These are phyloP conservation scores for Schrankia costaestrigalis DNA, from an alignment of 2,888 invertebrate genomes.

Conservation along the genomic window DNA sequence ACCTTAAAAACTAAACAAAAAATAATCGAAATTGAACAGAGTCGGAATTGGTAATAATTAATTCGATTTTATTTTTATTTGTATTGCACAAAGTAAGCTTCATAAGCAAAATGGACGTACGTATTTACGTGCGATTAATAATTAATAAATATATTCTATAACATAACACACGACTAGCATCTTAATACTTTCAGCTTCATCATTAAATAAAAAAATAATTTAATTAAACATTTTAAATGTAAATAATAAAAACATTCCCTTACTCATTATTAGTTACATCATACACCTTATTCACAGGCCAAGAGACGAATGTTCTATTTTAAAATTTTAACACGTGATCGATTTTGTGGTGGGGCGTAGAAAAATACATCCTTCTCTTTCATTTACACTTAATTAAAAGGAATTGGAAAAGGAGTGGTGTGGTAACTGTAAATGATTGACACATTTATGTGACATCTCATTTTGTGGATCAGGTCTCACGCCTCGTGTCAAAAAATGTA, in stretches of 20 bases:
- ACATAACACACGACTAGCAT: slow-evolving; percentile 70
- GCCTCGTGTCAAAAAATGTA: too few relatives aligned
- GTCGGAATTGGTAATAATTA: slow-evolving; percentile 13
- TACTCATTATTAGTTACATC: slow-evolving; percentile 43
- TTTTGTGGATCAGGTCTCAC: too few relatives aligned
- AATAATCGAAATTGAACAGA: slow-evolving; percentile 24
- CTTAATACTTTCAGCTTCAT: slow-evolving; percentile 69
- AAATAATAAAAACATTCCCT: slow-evolving; percentile 29
- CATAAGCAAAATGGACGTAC: slow-evolving; percentile 67
- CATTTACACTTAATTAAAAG: slow-evolving; percentile 6
- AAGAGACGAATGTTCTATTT: slow-evolving; percentile 68
- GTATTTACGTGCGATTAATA: slow-evolving; percentile 33
- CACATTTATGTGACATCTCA: too few relatives aligned
- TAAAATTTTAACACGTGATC: slow-evolving; percentile 45
- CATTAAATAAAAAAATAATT: slow-evolving; percentile 41
- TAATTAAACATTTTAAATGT: slow-evolving; percentile 35
- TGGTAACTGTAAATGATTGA: too few relatives aligned
- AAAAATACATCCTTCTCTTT: slow-evolving; percentile 9
- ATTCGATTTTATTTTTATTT: slow-evolving; percentile 16
- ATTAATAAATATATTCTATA: slow-evolving; percentile 34
- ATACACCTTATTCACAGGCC: slow-evolving; percentile 50
- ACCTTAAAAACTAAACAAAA: slow-evolving; percentile 17
- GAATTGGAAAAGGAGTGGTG: slow-evolving; percentile 4
- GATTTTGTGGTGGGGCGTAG: slow-evolving; percentile 12
- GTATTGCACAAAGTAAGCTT: slow-evolving; percentile 61